phyloP scores from a whole-genome alignment of 2,888 invertebrate genomes.

The Agrochola litura region DNA sequence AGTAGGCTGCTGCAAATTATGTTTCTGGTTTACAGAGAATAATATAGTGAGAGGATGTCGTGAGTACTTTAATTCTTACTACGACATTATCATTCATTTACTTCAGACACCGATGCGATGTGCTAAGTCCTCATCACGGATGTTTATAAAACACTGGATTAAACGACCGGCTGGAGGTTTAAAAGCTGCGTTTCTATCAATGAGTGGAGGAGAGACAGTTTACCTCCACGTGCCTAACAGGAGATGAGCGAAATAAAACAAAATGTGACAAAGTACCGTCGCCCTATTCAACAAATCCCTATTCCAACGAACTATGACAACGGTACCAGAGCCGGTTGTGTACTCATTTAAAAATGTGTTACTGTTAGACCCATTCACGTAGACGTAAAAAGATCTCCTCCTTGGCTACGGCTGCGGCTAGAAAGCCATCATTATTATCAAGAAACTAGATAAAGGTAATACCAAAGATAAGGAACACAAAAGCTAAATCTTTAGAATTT shows the following conservation, averaged over 20 bases:
- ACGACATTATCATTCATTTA: not conserved
- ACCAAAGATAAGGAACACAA: not conserved
- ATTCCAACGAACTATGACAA: not conserved
- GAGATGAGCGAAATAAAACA: too few species aligned
- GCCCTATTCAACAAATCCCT: not conserved
- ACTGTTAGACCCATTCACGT: not conserved
- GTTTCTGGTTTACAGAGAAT: not conserved
- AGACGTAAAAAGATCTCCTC: not conserved
- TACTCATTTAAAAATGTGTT: too few species aligned
- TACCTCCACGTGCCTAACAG: too few species aligned
- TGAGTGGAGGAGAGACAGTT: too few species aligned
- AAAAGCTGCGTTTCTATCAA: too few species aligned
- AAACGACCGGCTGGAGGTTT: too few species aligned
- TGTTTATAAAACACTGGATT: too few species aligned
- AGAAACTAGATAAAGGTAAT: not conserved
- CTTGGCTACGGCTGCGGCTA: not conserved
- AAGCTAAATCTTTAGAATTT: not conserved
- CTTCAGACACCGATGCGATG: too few species aligned
- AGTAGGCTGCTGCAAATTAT: too few species aligned
- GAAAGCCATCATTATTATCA: not conserved
- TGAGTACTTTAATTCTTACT: not conserved
- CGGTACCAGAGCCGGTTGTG: not conserved
- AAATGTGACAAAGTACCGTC: too few species aligned
- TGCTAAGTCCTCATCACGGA: too few species aligned
- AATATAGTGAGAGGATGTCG: too few species aligned